Percentiles rank a stretch among this genome's conserved stretches.
Evolutionary conservation across 1,140 invertebrate species (phyloP).

Genomic region (Telenomus remus): DNA sequence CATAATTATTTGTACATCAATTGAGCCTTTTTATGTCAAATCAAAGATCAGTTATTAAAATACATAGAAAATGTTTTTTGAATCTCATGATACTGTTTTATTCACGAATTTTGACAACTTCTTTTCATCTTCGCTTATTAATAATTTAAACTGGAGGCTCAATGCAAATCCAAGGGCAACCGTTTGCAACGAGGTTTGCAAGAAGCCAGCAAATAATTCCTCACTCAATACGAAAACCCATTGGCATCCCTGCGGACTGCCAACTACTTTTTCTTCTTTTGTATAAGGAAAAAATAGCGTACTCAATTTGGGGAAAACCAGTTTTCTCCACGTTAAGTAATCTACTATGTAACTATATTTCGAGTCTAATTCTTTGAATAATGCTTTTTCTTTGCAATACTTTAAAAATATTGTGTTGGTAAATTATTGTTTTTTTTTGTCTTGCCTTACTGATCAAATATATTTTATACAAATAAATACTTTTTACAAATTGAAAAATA

Average conservation of each 20-base stretch:
- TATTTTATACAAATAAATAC: conserved; percentile 54
- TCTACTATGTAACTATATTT: conserved; percentile 6
- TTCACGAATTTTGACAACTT: too few relatives aligned
- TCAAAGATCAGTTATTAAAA: background rate
- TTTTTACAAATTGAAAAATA: conserved; percentile 52
- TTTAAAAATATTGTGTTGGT: conserved; percentile 37
- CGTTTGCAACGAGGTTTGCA: conserved; percentile 4
- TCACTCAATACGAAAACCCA: too few relatives aligned
- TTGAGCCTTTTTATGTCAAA: too few relatives aligned
- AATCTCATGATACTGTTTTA: background rate
- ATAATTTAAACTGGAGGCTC: too few relatives aligned
- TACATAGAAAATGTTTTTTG: background rate
- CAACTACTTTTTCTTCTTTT: too few relatives aligned
- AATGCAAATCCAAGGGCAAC: too few relatives aligned
- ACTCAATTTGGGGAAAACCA: too few relatives aligned
- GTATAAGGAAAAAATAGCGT: too few relatives aligned
- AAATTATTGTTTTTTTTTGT: conserved; percentile 18
- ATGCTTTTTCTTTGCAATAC: conserved; percentile 47
- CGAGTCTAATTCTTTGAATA: conserved; percentile 27
- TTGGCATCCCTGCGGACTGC: too few relatives aligned
- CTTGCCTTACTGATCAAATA: conserved; percentile 41
- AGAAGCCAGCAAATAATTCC: conserved; percentile 26
- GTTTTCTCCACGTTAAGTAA: too few relatives aligned
- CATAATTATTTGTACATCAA: too few relatives aligned
- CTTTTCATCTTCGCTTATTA: too few relatives aligned